Evolutionary conservation across 2,797 vertebrate species (phyloP), one percentile per base, ranked within the genome.

Genomic region (Leptodactylus fallax): DNA sequence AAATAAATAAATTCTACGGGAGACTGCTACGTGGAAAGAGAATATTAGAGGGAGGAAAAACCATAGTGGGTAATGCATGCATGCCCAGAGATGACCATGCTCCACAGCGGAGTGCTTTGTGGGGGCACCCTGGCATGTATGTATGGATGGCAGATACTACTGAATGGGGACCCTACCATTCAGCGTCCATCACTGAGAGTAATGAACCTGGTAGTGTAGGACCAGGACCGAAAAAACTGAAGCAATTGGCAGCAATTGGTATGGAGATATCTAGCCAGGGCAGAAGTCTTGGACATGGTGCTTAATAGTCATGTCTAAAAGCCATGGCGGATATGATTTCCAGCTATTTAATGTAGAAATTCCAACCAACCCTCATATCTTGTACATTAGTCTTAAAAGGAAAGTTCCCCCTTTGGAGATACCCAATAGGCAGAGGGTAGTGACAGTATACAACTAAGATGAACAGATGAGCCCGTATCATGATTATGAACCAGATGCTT

Each of bases 161-260:
- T 71, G 63, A 72, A 83, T 27, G 67, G 27, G 0, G 12, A 69
- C 49, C 17, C 27, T 88, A 87, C 91, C 86, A 91, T 85, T 92
- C 85, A 91, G 45, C 19, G 63, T 85, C 80, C 91, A 92, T 90
- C 90, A 89, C 85, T 90, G 88, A 91, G 71, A 72, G 88, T 49
- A 92, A 91, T 85, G 90, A 91, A 84, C 82, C 53, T 74, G 36
- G 63, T 7, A 25, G 58, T n/a, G 27, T 16, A 13, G 19, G 4
- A n/a, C 25, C 36, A 13, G 11, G 12, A 51, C n/a, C 1, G 7
- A 17, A 7, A 36, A 8, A 0, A 16, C 25, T 72, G 17, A 14
- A 8, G 25, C 3, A 71, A 25, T 14, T 17, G 9, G n/a, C n/a
- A n/a, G n/a, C 2, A 14, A 2, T 47, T 72, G 69, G 69, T 23